Evolutionary conservation across 2,797 vertebrate species (phyloP).

Genomic region (Glyptemys insculpta): DNA sequence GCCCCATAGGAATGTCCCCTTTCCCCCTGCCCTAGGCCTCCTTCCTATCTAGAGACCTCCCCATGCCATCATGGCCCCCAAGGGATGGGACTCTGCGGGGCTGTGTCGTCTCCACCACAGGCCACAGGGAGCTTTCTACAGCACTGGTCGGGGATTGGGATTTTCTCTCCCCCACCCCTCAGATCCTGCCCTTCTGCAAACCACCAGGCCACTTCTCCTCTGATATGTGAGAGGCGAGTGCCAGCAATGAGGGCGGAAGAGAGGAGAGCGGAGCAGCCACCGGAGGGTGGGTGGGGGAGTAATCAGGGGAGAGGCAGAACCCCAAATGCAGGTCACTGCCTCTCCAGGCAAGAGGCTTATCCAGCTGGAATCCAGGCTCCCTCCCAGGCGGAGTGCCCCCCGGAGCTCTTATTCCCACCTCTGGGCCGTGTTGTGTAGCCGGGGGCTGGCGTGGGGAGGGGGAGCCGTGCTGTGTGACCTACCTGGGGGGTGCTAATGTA

Average conservation of each 20-base stretch:
- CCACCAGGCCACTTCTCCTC: not conserved
- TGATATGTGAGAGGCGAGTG: not conserved
- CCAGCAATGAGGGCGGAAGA: too few species aligned
- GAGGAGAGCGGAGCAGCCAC: not conserved
- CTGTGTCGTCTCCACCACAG: slow-evolving; percentile 69
- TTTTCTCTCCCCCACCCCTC: too few species aligned
- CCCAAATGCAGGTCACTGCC: not conserved
- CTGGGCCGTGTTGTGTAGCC: not conserved
- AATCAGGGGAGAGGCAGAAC: not conserved
- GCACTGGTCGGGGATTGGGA: not conserved
- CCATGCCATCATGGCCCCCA: slow-evolving; percentile 49
- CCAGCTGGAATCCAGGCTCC: not conserved
- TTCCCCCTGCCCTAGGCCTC: not conserved
- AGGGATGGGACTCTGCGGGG: slow-evolving; percentile 53
- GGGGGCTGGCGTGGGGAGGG: slow-evolving; percentile 43
- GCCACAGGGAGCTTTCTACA: not conserved
- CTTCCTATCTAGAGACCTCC: not conserved
- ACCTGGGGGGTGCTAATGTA: slow-evolving; percentile 80
- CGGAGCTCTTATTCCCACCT: not conserved
- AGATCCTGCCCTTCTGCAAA: not conserved
- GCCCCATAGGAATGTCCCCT: not conserved
- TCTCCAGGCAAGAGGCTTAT: not conserved
- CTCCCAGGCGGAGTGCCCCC: not conserved
- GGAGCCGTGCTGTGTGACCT: not conserved
- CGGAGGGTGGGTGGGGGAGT: not conserved